A percentile compares a stretch with the other conserved stretches of the same genome.
Conservation (phyloP, 2,113 vertebrate species). For the Dermatemys mawii region DNA sequence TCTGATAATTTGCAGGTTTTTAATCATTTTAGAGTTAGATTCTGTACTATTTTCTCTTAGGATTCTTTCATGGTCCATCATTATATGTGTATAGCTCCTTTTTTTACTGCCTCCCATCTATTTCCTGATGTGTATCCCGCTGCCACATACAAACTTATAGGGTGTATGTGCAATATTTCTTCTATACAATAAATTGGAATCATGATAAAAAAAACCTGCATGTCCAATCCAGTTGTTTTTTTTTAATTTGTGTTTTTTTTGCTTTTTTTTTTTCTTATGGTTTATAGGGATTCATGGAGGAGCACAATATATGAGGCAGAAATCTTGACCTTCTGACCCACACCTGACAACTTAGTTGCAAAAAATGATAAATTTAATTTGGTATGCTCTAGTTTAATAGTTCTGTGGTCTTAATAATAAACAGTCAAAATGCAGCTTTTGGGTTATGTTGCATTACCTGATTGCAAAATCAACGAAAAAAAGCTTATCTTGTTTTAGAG, state of each 20-base stretch:
- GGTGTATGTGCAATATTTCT: background rate
- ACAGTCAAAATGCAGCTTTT: background rate
- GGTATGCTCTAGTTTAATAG: background rate
- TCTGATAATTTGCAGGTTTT: background rate
- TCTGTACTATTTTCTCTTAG: background rate
- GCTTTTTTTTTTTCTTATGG: background rate
- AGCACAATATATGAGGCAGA: background rate
- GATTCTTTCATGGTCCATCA: background rate
- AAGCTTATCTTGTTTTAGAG: slow-evolving; percentile 18
- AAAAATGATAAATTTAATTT: background rate
- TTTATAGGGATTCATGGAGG: background rate
- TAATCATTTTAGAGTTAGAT: background rate
- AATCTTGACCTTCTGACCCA: background rate
- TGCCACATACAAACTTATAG: background rate
- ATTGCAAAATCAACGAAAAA: slow-evolving; percentile 63
- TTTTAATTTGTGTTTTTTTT: background rate
- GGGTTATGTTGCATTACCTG: background rate
- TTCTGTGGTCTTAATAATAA: slow-evolving; percentile 16
- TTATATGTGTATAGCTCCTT: background rate
- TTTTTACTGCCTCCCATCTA: background rate
- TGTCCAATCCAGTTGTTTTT: background rate
- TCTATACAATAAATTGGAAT: background rate
- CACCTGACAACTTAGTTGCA: slow-evolving; percentile 1
- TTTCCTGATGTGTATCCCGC: background rate
- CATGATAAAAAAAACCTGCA: background rate